These are phyloP conservation scores for Tenualosa ilisha DNA, from an alignment of 2,797 vertebrate genomes.

Conservation along the genomic window DNA sequence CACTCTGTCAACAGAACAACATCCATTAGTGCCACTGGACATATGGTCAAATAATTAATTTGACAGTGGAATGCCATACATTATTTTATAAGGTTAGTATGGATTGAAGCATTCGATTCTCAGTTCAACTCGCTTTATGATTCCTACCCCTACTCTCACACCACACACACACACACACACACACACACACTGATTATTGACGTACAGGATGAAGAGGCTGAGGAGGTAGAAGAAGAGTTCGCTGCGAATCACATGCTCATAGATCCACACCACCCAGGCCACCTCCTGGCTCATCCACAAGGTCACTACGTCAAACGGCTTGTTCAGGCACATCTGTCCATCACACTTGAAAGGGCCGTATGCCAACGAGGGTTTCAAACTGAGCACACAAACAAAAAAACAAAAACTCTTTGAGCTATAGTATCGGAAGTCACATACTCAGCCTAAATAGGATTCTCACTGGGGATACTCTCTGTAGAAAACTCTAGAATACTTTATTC, in stretches of 20 bases:
- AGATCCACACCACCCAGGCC: slow-evolving; percentile 25
- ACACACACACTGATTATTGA: neutral
- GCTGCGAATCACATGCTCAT: neutral
- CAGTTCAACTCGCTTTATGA: no score
- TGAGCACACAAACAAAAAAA: neutral
- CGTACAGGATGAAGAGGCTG: neutral
- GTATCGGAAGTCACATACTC: neutral
- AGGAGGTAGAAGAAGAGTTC: slow-evolving; percentile 23
- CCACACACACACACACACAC: neutral
- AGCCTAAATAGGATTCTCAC: neutral
- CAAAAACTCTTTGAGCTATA: neutral
- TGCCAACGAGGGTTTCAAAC: neutral
- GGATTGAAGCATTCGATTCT: no score
- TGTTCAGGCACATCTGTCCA: neutral
- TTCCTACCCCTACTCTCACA: neutral
- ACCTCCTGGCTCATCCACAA: neutral
- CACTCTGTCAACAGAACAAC: slow-evolving; percentile 66
- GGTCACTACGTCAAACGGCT: neutral
- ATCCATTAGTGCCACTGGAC: neutral
- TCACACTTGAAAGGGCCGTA: neutral
- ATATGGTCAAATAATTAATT: slow-evolving; percentile 21
- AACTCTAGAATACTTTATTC: neutral
- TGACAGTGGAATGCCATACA: neutral
- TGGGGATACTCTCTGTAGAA: neutral
- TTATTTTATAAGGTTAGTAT: neutral